Conservation (phyloP, 2,888 invertebrate species). For the Poecilus cupreus region DNA sequence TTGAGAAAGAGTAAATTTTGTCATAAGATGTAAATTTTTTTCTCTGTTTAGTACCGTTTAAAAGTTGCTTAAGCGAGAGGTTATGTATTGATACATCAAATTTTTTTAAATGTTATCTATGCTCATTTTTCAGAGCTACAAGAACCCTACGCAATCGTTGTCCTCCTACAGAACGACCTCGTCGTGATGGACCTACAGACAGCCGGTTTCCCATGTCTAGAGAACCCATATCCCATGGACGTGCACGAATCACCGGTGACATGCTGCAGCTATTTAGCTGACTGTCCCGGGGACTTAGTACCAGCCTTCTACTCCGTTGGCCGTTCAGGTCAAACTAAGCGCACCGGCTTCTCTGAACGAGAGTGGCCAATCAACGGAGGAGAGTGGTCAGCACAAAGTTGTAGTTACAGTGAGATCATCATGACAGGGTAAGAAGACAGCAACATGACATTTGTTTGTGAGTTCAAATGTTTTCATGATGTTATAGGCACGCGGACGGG, state of each 20-base stretch:
- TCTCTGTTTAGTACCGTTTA: too few species aligned
- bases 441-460: too few species aligned
- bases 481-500: constrained; percentile 95
- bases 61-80: too few species aligned
- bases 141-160: constrained; percentile 98
- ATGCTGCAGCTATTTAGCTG: constrained; percentile 96
- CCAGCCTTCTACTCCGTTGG: constrained; percentile 99
- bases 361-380: constrained; percentile 99
- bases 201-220: constrained; percentile 97
- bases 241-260: constrained; percentile 99
- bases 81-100: too few species aligned
- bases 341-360: constrained; percentile 89
- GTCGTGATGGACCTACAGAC: constrained; percentile 97
- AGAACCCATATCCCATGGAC: constrained; percentile 99
- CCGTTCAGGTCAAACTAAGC: constrained; percentile 82
- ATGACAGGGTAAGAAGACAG: constrained; percentile 90
- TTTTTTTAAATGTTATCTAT: background rate
- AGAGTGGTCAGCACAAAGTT: constrained; percentile 95
- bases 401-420: constrained; percentile 98
- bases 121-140: constrained; percentile 86
- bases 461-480: constrained; percentile 4
- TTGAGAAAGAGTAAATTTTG: too few species aligned
- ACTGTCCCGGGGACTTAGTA: constrained; percentile 98
- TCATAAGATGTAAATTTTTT: too few species aligned
- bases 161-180: constrained; percentile 97